Conservation (phyloP, 2,113 vertebrate genomes). For the Urocitellus parryii region DNA sequence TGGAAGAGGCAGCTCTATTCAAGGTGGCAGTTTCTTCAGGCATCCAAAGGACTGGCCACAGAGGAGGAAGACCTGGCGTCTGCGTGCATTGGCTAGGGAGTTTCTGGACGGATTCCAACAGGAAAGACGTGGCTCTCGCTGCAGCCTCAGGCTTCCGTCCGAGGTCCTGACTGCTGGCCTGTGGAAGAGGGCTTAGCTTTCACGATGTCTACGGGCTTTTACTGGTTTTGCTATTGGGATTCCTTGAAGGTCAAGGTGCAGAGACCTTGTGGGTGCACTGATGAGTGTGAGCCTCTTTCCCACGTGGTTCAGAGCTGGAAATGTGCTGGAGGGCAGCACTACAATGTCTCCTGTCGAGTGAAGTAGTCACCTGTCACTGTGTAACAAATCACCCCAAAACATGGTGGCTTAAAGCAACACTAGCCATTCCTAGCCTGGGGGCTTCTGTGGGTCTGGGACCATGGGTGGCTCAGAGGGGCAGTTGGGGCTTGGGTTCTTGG, state of each 20-base stretch:
- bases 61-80: background rate
- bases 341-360: background rate
- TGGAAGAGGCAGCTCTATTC: background rate
- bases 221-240: background rate
- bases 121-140: background rate
- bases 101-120: constrained; percentile 16
- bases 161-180: background rate
- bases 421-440: background rate
- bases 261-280: background rate
- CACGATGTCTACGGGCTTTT: background rate
- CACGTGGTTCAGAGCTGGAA: background rate
- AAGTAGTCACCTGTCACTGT: background rate
- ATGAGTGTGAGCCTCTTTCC: background rate
- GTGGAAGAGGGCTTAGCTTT: background rate
- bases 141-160: background rate
- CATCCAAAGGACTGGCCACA: background rate
- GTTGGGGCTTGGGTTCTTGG: background rate
- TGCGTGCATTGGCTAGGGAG: background rate
- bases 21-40: background rate
- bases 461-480: background rate
- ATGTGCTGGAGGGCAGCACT: background rate
- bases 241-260: background rate
- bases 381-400: background rate
- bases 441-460: background rate
- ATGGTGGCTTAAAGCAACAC: background rate